Conservation (phyloP, 2,113 vertebrate genomes). For the Oreotrochilus melanogaster region DNA sequence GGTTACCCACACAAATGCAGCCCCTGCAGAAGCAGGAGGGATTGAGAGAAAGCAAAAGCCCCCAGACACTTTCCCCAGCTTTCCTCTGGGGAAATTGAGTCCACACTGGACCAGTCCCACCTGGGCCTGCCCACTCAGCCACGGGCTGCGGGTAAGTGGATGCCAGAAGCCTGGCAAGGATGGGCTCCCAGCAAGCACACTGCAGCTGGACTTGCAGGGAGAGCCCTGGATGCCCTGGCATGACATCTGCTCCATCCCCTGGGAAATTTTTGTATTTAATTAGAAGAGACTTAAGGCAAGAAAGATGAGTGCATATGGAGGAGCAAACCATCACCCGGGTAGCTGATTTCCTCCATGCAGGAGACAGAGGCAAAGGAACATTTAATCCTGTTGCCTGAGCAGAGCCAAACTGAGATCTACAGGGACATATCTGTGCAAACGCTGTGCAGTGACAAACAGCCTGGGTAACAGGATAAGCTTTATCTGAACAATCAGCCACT, state of each 20-base stretch:
- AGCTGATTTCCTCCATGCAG: slow-evolving; percentile 17
- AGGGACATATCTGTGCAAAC: slow-evolving; percentile 55
- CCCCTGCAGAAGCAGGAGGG: neutral
- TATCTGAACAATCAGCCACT: slow-evolving; percentile 59
- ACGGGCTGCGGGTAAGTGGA: neutral
- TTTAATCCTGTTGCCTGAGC: slow-evolving; percentile 62
- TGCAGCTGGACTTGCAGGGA: neutral
- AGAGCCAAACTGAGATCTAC: slow-evolving; percentile 40
- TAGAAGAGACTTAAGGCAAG: slow-evolving; percentile 8
- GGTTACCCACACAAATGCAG: neutral
- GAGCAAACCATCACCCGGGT: neutral
- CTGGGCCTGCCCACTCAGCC: neutral
- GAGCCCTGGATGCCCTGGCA: neutral
- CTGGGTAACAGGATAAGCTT: slow-evolving; percentile 56
- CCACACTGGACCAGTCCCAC: neutral
- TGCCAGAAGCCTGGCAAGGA: neutral
- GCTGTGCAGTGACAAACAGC: slow-evolving; percentile 18
- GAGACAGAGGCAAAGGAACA: slow-evolving; percentile 54
- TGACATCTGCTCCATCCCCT: neutral
- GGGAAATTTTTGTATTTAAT: slow-evolving; percentile 29
- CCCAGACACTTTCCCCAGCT: neutral
- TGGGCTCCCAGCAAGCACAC: neutral
- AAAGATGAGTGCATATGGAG: neutral
- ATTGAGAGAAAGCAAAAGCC: neutral
- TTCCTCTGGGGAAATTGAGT: neutral